A percentile compares a stretch with the other conserved stretches of the same genome.
Evolutionary conservation across 2,888 invertebrate genomes (phyloP).

Genomic region (Chrysotoxum bicinctum): DNA sequence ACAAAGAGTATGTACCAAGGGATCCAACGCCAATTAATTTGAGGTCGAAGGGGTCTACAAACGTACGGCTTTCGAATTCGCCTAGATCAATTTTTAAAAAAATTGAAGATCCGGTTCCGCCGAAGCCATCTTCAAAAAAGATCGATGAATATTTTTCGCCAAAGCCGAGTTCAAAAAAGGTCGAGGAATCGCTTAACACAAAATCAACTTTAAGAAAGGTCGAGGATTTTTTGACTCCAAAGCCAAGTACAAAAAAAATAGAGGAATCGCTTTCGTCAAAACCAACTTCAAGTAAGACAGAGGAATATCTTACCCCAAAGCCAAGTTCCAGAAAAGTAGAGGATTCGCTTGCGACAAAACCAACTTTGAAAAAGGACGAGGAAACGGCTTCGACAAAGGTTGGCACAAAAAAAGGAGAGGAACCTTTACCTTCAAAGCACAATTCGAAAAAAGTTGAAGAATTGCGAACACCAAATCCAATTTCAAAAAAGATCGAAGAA

Average conservation of each 20-base stretch:
- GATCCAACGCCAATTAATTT: not conserved
- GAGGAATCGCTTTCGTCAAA: not conserved
- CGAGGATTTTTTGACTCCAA: not conserved
- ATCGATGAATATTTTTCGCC: not conserved
- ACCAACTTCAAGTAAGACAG: not conserved
- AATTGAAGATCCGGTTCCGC: not conserved
- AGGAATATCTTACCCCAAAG: not conserved
- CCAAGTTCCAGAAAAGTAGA: not conserved
- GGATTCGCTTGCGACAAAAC: not conserved
- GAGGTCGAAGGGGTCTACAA: not conserved
- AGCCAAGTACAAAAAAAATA: not conserved
- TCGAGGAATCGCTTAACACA: not conserved
- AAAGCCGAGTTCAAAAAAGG: not conserved
- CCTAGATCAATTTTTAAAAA: not conserved
- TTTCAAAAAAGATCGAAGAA: conserved; percentile 2
- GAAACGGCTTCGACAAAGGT: not conserved
- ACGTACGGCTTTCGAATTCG: not conserved
- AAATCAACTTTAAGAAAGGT: not conserved
- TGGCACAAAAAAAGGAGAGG: not conserved
- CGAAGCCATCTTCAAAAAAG: not conserved
- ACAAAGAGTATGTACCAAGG: not conserved
- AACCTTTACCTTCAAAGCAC: not conserved
- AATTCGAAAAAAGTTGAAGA: not conserved
- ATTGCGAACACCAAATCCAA: conserved; percentile 35
- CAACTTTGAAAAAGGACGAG: not conserved